These are phyloP conservation scores for Endotricha flammealis DNA, from an alignment of 2,888 invertebrate species.

Conservation along the genomic window DNA sequence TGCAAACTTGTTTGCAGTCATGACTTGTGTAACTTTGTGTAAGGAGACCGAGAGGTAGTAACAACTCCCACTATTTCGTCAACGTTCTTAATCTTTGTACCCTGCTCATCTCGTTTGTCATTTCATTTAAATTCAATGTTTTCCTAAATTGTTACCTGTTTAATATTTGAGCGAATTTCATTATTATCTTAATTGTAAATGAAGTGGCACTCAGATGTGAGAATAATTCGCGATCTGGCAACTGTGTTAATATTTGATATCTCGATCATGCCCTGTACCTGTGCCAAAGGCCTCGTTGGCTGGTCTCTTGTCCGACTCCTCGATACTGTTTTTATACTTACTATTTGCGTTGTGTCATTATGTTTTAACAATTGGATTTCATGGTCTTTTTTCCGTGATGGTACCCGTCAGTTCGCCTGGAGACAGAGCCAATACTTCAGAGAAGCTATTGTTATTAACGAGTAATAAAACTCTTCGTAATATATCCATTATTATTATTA, in stretches of 20 bases:
- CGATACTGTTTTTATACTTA: conserved; percentile 14
- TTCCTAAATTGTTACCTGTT: neutral
- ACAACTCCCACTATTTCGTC: neutral
- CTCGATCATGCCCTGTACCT: conserved; percentile 3
- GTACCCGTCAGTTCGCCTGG: conserved; percentile 89
- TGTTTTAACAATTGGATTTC: conserved; percentile 59
- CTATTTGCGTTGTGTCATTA: conserved; percentile 31
- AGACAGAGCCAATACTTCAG: conserved; percentile 98
- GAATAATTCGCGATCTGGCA: neutral
- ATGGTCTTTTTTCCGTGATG: conserved; percentile 60
- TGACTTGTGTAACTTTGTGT: conserved; percentile 8
- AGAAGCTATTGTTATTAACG: conserved; percentile 94
- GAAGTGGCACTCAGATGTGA: conserved; percentile 10
- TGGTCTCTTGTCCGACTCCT: conserved; percentile 14
- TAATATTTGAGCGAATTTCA: no score
- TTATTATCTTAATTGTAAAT: neutral
- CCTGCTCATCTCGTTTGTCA: conserved; percentile 3
- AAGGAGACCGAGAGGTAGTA: conserved; percentile 1
- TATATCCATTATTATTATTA: conserved; percentile 72
- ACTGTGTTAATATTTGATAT: neutral
- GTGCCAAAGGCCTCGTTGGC: conserved; percentile 15
- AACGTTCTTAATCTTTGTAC: neutral
- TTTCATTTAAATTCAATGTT: conserved; percentile 4
- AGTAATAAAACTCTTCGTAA: conserved; percentile 83
- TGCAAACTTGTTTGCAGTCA: conserved; percentile 18